Base-by-base conservation (phyloP, 2,797 vertebrate genomes). In the Euthynnus affinis region DNA sequence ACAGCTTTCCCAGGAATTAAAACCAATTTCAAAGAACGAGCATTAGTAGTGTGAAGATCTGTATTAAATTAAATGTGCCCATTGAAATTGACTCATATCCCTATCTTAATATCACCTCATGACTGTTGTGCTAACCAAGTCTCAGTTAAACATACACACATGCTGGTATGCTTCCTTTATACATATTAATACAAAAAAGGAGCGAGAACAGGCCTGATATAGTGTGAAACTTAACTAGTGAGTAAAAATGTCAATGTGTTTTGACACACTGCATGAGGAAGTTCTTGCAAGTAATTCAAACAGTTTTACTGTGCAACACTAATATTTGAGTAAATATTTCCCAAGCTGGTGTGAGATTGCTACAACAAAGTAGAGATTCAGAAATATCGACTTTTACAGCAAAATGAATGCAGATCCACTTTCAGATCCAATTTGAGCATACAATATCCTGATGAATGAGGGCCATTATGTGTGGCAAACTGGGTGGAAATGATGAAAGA, bases 391-490 rank as follows among this genome's bases (percentile, higher is more conserved):
- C 72, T 65, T 49, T 48, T n/a, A 22, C 63, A 40, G 56, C 51
- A 27, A 74, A 56, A 58, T 37, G 18, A 78, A 56, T 66, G 53
- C 8, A 55, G 56, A 37, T 74, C 72, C 76, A 29, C 53, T 72
- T 69, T 73, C 25, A 74, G 62, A 77, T 63, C 75, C 63, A 80
- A 52, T 79, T 62, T 58, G 57, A 57, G 60, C 20, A 15, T 29
- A 62, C 9, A 46, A 29, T 70, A 74, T 66, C 40, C 48, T 79
- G 52, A 85, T 78, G 68, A 87, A 84, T 79, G 79, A 74, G 56
- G 62, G 32, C 48, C 63, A 76, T 81, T 84, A 82, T 66, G 37
- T 44, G 61, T 5, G n/a, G 71, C 49, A 60, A 77, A 77, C 60
- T 49, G 34, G 3, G 15, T 80, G 78, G 55, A 84, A 76, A 74